These are phyloP conservation scores for Xestia c-nigrum DNA, from an alignment of 2,888 invertebrate genomes.

Conservation along the genomic window DNA sequence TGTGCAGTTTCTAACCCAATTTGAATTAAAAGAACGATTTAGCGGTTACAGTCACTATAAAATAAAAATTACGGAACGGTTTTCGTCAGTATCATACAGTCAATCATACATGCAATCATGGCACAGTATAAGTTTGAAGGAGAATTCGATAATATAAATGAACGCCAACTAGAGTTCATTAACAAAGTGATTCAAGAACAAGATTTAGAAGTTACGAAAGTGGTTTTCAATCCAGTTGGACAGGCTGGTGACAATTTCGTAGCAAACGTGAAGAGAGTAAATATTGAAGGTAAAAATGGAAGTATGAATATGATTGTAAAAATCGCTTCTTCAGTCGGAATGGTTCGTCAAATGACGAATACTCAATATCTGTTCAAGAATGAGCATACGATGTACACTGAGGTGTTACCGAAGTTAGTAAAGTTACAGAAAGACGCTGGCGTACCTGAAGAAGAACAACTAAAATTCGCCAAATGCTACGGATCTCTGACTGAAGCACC, in stretches of 20 bases:
- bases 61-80: background rate
- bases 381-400: constrained; percentile 72
- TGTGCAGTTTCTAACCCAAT: background rate
- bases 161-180: constrained; percentile 70
- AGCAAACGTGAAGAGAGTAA: constrained; percentile 68
- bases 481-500: constrained; percentile 67
- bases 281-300: constrained; percentile 65
- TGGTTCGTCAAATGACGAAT: constrained; percentile 58
- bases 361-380: constrained; percentile 68
- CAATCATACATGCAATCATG: constrained; percentile 48
- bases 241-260: constrained; percentile 72
- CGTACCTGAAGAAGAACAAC: constrained; percentile 68
- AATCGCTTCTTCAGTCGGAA: constrained; percentile 68
- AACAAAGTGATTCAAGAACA: constrained; percentile 69
- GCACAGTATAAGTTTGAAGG: constrained; percentile 69
- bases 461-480: constrained; percentile 73
- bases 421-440: constrained; percentile 71
- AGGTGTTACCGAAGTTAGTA: constrained; percentile 71
- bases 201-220: constrained; percentile 67
- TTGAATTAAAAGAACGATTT: background rate
- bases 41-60: background rate
- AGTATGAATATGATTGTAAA: constrained; percentile 73
- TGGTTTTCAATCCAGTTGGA: constrained; percentile 69
- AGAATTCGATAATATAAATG: constrained; percentile 61
- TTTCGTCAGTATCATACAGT: background rate